phyloP scores from a whole-genome alignment of 2,888 invertebrate genomes.

The Chloroclystis v-ata region DNA sequence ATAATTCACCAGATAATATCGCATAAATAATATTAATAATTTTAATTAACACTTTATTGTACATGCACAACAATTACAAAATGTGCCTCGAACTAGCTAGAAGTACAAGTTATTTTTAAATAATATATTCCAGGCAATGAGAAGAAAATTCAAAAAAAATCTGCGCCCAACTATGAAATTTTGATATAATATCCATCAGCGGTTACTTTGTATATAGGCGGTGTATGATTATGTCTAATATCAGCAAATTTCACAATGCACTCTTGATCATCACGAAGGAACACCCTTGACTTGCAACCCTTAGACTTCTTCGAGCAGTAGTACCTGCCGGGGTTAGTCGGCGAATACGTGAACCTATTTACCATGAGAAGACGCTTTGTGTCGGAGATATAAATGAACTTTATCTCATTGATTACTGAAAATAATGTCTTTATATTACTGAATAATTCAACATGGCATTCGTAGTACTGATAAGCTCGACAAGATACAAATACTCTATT shows the following conservation, averaged over 20 bases:
- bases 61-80: no score
- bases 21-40: no score
- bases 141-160: background rate
- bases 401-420: slow-evolving; percentile 20
- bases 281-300: slow-evolving; percentile 49
- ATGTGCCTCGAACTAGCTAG: no score
- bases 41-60: no score
- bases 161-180: slow-evolving; percentile 7
- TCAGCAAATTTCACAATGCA: slow-evolving; percentile 29
- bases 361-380: slow-evolving; percentile 47
- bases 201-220: slow-evolving; percentile 35
- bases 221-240: slow-evolving; percentile 41
- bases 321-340: slow-evolving; percentile 38
- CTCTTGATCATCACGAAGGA: slow-evolving; percentile 34
- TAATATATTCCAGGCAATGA: no score
- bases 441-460: no score
- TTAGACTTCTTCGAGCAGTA: slow-evolving; percentile 52
- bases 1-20: no score
- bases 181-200: slow-evolving; percentile 35
- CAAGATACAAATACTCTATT: no score
- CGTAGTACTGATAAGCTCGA: no score
- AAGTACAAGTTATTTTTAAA: no score
- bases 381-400: slow-evolving; percentile 37
- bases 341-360: slow-evolving; percentile 47
- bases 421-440: no score